A percentile compares a stretch with the other conserved stretches of the same genome.
Evolutionary conservation across 2,888 invertebrate genomes (phyloP).

Genomic region (Tridacna crocea): DNA sequence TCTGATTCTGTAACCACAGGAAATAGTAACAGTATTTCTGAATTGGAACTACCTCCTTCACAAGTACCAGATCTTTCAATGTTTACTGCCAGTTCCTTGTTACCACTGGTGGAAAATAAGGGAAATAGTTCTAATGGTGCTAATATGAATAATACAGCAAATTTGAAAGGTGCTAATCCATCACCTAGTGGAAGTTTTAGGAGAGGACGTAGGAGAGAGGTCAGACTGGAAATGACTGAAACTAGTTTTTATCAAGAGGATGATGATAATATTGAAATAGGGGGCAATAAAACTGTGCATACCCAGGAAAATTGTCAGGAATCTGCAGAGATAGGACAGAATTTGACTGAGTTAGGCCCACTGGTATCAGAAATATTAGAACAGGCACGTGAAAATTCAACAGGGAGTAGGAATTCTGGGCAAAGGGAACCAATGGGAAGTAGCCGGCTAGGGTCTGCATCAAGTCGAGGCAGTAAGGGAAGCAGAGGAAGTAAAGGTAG

Average conservation of each 20-base stretch:
- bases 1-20: conserved; percentile 59
- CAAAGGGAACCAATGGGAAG: conserved; percentile 52
- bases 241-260: conserved; percentile 65
- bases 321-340: conserved; percentile 45
- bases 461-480: conserved; percentile 55
- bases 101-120: conserved; percentile 37
- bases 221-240: conserved; percentile 67
- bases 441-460: conserved; percentile 56
- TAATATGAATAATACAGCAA: conserved; percentile 29
- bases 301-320: conserved; percentile 53
- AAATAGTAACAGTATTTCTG: conserved; percentile 61
- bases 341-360: conserved; percentile 53
- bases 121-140: conserved; percentile 44
- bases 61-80: conserved; percentile 71
- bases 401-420: conserved; percentile 41
- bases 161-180: conserved; percentile 60
- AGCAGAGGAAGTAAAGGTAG: conserved; percentile 39
- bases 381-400: conserved; percentile 51
- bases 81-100: conserved; percentile 69
- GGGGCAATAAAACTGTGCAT: conserved; percentile 54
- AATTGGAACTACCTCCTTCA: conserved; percentile 61
- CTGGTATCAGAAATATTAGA: conserved; percentile 56
- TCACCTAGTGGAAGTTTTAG: conserved; percentile 61
- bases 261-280: conserved; percentile 62
- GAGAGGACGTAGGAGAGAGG: conserved; percentile 58